Base-by-base conservation (phyloP, 1,140 invertebrate species). In the Zeugodacus cucurbitae region DNA sequence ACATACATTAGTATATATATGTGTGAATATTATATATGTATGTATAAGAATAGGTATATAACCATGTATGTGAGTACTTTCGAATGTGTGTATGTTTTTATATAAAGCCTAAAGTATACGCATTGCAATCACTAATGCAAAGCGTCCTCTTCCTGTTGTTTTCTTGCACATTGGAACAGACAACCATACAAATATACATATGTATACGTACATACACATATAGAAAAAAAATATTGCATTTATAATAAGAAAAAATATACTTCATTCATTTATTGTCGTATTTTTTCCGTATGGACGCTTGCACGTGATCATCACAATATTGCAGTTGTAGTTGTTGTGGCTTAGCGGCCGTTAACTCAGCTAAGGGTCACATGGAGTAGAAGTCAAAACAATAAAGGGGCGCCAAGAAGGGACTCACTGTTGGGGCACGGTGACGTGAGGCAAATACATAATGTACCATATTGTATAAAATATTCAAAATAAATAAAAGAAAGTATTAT, bases 61-160 rank as follows among this genome's bases (percentile, higher is more conserved):
- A n/a, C n/a, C n/a, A 37, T 20, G 20, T 1, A 41, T 22, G 3
- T 37, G 41, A 3, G 34, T 37, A 41, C 34, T 37, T 41, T n/a
- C 41, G 34, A 41, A 29, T 74, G 5, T 41, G 32, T 54, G 41
- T 48, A 37, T 17, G 37, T 29, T 17, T 3, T 17, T 5, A 54
- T 54, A 17, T 54, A 20, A 54, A 17, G 48, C 14, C 48, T 4
- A 10, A 17, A 2, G 48, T 54, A 54, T 17, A 17, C 11, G 1
- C 34, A n/a, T 48, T 26, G 32, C 20, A 78, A 44, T 78, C 70
- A 44, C 37, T 22, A 78, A 82, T 82, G 74, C 41, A 48, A 44
- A 82, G 74, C 74, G 74, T 82, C 41, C 41, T 82, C 74, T 82
- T 82, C 74, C 74, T 82, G 74, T 82, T 82, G 37, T 14, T 82